Conservation (phyloP, 1,140 invertebrate genomes). For the Platyscapa corneri region DNA sequence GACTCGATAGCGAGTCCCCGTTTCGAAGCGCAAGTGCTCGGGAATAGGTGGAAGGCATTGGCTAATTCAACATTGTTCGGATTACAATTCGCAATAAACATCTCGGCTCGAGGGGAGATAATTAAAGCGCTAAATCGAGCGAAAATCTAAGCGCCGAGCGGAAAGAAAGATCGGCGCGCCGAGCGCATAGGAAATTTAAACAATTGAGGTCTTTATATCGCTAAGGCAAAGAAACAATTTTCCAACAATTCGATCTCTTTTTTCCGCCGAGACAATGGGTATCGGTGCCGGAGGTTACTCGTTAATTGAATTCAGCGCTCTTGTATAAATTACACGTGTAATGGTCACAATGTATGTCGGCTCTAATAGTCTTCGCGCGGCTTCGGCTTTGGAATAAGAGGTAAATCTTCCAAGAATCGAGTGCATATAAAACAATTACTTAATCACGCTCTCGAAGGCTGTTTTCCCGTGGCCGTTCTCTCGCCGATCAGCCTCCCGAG, state of each 20-base stretch:
- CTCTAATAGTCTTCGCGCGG: neutral
- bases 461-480: slow-evolving; percentile 16
- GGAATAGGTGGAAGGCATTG: neutral
- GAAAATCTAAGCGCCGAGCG: neutral
- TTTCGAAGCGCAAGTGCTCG: neutral
- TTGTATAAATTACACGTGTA: neutral
- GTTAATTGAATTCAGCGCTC: slow-evolving; percentile 35
- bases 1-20: no score
- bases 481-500: no score
- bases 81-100: neutral
- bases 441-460: slow-evolving; percentile 23
- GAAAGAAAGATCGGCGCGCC: neutral
- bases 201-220: neutral
- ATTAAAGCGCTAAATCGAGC: neutral
- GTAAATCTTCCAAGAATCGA: neutral
- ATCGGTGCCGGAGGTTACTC: neutral
- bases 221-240: slow-evolving; percentile 51
- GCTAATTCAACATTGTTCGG: neutral
- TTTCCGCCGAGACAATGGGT: neutral
- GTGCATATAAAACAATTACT: slow-evolving; percentile 48
- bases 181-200: slow-evolving; percentile 4
- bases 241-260: slow-evolving; percentile 51
- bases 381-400: slow-evolving; percentile 3
- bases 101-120: neutral
- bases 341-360: neutral